A percentile compares a stretch with the other conserved stretches of the same genome.
Conservation (phyloP, 2,888 invertebrate genomes). For the Zaprionus lineosus region DNA sequence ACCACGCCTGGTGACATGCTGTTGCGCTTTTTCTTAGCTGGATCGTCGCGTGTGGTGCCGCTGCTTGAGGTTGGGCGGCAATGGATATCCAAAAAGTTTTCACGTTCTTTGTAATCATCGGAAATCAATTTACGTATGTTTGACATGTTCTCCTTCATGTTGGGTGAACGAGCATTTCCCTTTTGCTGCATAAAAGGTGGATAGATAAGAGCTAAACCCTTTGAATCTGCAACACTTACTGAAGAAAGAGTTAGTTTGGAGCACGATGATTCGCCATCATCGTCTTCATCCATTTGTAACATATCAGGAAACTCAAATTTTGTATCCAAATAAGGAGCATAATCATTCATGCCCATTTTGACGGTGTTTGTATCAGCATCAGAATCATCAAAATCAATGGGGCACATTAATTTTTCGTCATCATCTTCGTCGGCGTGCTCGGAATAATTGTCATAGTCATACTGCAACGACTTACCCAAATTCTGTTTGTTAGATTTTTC, state of each 20-base stretch:
- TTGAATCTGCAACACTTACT: constrained; percentile 8
- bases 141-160: constrained; percentile 74
- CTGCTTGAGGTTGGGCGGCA: constrained; percentile 75
- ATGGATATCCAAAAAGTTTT: constrained; percentile 80
- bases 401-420: constrained; percentile 29
- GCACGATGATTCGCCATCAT: constrained; percentile 41
- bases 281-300: constrained; percentile 41
- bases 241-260: constrained; percentile 3
- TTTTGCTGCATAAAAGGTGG: constrained; percentile 25
- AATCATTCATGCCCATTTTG: constrained; percentile 32
- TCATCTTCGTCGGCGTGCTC: constrained; percentile 38
- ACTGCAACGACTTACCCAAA: constrained; percentile 46
- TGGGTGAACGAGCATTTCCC: constrained; percentile 38
- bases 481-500: constrained; percentile 30
- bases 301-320: constrained; percentile 49
- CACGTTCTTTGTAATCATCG: constrained; percentile 81
- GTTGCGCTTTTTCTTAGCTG: constrained; percentile 53
- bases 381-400: constrained; percentile 34
- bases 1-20: constrained; percentile 39
- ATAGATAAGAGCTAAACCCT: background rate
- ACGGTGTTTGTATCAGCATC: no score
- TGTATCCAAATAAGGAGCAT: constrained; percentile 43
- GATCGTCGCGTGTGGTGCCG: constrained; percentile 59
- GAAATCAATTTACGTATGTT: constrained; percentile 79
- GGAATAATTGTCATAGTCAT: constrained; percentile 55